A percentile compares a stretch with the other conserved stretches of the same genome.
Evolutionary conservation across 2,113 vertebrate genomes (phyloP).

Genomic region (Peromyscus maniculatus): DNA sequence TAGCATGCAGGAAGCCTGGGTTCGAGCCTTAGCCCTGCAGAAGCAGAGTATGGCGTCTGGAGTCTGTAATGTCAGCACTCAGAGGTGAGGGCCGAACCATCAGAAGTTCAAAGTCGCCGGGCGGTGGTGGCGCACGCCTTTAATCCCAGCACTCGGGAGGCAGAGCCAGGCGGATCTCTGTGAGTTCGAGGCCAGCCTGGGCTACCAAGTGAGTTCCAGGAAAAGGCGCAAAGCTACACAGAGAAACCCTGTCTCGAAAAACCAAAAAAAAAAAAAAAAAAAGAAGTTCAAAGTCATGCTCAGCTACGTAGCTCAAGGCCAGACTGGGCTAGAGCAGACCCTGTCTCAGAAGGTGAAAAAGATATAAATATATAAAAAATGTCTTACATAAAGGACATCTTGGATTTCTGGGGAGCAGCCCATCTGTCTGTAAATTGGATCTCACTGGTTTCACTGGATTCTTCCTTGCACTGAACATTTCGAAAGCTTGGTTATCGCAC

Average conservation of each 20-base stretch:
- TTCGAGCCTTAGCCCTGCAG: neutral
- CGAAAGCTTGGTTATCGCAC: neutral
- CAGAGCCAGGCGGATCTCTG: too few species aligned
- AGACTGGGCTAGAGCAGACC: neutral
- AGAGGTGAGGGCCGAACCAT: neutral
- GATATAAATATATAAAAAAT: neutral
- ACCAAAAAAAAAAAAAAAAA: too few species aligned
- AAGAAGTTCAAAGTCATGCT: neutral
- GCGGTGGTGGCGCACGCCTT: too few species aligned
- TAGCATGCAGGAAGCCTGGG: neutral
- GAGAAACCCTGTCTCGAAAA: too few species aligned
- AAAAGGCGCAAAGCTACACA: too few species aligned
- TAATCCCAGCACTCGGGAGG: too few species aligned
- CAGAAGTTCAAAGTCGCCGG: neutral
- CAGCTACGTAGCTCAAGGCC: neutral
- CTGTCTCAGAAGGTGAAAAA: neutral
- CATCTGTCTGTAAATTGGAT: slow-evolving; percentile 23
- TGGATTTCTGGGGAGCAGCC: slow-evolving; percentile 42
- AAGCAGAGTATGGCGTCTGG: neutral
- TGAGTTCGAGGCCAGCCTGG: too few species aligned
- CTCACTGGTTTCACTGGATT: neutral
- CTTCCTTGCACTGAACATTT: neutral
- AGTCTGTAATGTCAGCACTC: neutral
- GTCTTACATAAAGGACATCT: slow-evolving; percentile 22
- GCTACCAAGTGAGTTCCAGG: too few species aligned